phyloP scores from a whole-genome alignment of 2,113 vertebrate species.

The Daubentonia madagascariensis region DNA sequence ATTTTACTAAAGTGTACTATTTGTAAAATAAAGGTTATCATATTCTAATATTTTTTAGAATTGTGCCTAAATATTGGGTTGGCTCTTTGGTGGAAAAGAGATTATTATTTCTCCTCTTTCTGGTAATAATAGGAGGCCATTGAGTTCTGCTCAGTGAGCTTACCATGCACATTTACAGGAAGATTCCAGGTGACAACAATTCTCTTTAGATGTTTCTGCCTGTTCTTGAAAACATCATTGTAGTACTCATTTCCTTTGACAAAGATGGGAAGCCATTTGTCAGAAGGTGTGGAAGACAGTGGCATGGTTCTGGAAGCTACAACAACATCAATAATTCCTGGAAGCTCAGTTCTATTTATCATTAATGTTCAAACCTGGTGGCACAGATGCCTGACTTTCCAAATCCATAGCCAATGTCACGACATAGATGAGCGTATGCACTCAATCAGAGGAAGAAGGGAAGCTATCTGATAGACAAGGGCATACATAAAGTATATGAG shows the following conservation, averaged over 20 bases:
- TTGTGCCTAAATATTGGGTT: not conserved
- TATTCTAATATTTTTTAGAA: not conserved
- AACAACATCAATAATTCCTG: conserved; percentile 5
- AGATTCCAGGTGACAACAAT: not conserved
- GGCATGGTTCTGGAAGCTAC: not conserved
- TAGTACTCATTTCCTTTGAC: not conserved
- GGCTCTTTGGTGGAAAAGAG: not conserved
- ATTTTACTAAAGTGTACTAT: not conserved
- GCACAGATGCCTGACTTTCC: not conserved
- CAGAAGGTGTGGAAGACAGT: not conserved
- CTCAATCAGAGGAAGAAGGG: not conserved
- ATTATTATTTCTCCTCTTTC: not conserved
- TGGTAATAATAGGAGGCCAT: not conserved
- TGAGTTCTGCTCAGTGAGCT: not conserved
- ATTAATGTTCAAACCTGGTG: not conserved
- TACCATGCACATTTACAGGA: not conserved
- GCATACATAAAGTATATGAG: not conserved
- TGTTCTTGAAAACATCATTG: not conserved
- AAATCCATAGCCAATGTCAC: not conserved
- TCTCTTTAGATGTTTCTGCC: not conserved
- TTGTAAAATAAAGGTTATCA: not conserved
- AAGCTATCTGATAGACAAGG: not conserved
- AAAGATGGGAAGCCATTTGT: not conserved
- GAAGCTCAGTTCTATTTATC: not conserved
- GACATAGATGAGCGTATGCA: not conserved